Evolutionary conservation across 37 sponge, comb jelly and placozoan genomes (phyloP), one percentile per base, ranked within the genome.

Genomic region (Tethya wilhelma): DNA sequence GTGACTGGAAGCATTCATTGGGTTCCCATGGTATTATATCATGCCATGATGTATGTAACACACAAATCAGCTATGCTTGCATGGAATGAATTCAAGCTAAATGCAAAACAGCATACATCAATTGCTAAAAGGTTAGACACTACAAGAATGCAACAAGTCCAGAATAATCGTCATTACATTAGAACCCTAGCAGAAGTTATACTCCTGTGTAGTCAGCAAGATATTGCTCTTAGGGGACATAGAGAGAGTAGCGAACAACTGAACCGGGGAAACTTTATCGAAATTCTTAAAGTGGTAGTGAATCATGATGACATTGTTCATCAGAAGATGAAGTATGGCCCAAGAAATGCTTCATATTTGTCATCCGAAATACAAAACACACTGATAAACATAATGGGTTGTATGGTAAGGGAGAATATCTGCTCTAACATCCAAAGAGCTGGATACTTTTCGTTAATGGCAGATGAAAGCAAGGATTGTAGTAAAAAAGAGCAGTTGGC

Each of bases 161-260:
- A 30, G 12, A 9, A 67, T 23, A 67, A 67, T 67, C 11, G 68
- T 8, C 68, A 67, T 39, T 67, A 67, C 68, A 42, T 87, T 53
- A 58, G 69, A 14, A 74, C 68, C 3, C 9, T 87, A 11, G 25
- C 67, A 23, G 76, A 87, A 23, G 66, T 79, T 8, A 23, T 87
- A 9, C 44, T 79, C 7, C 49, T 75, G 3, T 87, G 81, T 40
- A 45, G 41, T 38, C 39, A 56, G 12, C 88, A 73, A 32, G 88
- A 87, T 36, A 74, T 80, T 64, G 81, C 82, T 29, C 57, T 87
- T 1, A 25, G 88, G 55, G 82, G 88, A 65, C 88, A 87, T 72
- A 31, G 55, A 38, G 81, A 87, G 58, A 36, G 69, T 6, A 38
- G 64, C 28, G 44, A 38, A 53, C 41, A 64, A 4, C 37, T 53